Evolutionary conservation across 2,113 vertebrate genomes (phyloP).

Genomic region (Rhabdornis inornatus): DNA sequence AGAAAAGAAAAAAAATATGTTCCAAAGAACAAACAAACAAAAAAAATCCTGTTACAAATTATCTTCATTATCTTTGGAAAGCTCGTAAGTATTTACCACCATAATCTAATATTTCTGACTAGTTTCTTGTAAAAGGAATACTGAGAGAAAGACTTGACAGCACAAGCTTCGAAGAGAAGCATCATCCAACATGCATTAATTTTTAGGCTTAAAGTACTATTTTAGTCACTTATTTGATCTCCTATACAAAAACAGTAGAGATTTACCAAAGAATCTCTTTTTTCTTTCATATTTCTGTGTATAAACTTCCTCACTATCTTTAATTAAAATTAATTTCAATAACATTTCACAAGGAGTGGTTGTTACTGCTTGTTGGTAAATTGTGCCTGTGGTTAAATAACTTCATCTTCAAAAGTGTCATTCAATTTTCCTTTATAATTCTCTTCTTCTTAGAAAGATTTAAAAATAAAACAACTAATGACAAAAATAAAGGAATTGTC

Average conservation of each 20-base stretch:
- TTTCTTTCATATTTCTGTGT: neutral
- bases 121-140: conserved; percentile 9
- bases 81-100: neutral
- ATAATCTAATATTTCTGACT: conserved; percentile 8
- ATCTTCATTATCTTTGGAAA: conserved; percentile 1
- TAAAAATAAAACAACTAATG: neutral
- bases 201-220: neutral
- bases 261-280: neutral
- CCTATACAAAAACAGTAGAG: neutral
- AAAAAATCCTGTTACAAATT: neutral
- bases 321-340: neutral
- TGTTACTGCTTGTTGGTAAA: neutral
- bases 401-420: neutral
- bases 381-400: neutral
- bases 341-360: neutral
- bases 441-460: neutral
- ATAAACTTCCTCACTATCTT: neutral
- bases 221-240: neutral
- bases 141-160: neutral
- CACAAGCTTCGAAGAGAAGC: neutral
- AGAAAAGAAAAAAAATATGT: neutral
- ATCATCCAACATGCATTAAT: neutral
- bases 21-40: neutral
- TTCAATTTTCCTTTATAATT: neutral
- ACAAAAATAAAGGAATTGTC: neutral